Base-by-base conservation (phyloP, 2,888 invertebrate species). In the Steinernema scapterisci region DNA sequence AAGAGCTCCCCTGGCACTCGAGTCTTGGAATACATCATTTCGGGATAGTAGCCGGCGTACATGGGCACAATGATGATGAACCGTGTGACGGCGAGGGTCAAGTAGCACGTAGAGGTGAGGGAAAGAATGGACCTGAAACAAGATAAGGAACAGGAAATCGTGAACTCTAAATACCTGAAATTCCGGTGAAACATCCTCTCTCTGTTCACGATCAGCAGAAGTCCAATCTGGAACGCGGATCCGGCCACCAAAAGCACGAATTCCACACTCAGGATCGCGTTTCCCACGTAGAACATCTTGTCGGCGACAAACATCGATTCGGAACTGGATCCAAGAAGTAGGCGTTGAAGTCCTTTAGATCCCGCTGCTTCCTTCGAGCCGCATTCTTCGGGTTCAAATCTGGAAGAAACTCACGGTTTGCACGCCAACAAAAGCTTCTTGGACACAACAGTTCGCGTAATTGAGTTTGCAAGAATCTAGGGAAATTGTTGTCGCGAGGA, bases 1-100 rank as follows among this genome's bases (percentile, higher is more conserved):
- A 54, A 25, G 5, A 21, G 7, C 1, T 3, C 25, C 7, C 54
- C 25, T 27, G 25, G 25, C 27, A 7, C 16, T 3, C 21, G 54
- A 21, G 54, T 19, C 16, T 23, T 9, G 11, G 13, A 21, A 27
- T 54, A 54, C 54, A 54, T 54, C 16, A 3, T 25, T 13, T 54
- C 25, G 54, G 54, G 54, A 23, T 54, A 54, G 54, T 54, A 54
- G 54, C 54, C 54, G 23, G 54, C 54, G 54, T 54, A 54, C 54
- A 54, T 54, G 3, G 54, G 54, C 21, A 27, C 25, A 21, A 54
- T 25, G 21, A 25, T 23, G 23, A 54, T 5, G 54, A 54, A 16
- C 16, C 54, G 54, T 21, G 54, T 54, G 54, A 54, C 7, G 54
- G 16, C 3, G 23, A 54, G 54, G 23, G 25, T 3, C 6, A 54